Conservation (phyloP, 2,888 invertebrate genomes). For the Oxystoma pomonae region DNA sequence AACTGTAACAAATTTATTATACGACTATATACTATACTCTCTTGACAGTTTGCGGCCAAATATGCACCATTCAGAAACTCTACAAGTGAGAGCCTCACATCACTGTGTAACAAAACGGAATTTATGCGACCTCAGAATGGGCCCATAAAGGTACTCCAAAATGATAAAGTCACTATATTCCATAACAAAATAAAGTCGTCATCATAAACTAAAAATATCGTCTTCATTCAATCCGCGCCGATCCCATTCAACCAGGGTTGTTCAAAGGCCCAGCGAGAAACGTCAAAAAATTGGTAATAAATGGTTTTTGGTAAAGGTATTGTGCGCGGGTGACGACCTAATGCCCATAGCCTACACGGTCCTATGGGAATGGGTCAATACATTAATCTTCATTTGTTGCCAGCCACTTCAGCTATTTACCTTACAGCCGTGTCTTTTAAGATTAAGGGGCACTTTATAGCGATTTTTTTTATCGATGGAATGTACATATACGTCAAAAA, state of each 20-base stretch:
- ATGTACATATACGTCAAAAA: no score
- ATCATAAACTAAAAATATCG: constrained; percentile 39
- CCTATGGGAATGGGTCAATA: constrained; percentile 41
- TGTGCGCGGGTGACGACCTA: constrained; percentile 31
- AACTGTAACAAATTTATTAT: constrained; percentile 19
- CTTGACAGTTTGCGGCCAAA: constrained; percentile 39
- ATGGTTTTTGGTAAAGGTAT: constrained; percentile 34
- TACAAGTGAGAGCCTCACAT: constrained; percentile 20
- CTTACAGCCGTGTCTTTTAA: no score
- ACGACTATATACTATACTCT: constrained; percentile 29
- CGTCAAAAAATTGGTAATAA: constrained; percentile 42
- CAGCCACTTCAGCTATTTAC: constrained; percentile 47
- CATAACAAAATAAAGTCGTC: constrained; percentile 38
- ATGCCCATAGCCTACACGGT: constrained; percentile 27
- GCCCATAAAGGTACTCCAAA: constrained; percentile 34
- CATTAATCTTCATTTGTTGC: constrained; percentile 49
- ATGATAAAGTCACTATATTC: constrained; percentile 28
- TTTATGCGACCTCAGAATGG: constrained; percentile 45
- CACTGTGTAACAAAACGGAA: constrained; percentile 32
- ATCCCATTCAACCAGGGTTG: constrained; percentile 31
- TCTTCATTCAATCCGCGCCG: constrained; percentile 32
- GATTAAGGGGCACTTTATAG: no score
- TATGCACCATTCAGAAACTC: constrained; percentile 27
- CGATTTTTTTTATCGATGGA: no score
- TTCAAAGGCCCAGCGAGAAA: constrained; percentile 41